phyloP scores from a whole-genome alignment of 2,888 invertebrate genomes.

The Apamea monoglypha region DNA sequence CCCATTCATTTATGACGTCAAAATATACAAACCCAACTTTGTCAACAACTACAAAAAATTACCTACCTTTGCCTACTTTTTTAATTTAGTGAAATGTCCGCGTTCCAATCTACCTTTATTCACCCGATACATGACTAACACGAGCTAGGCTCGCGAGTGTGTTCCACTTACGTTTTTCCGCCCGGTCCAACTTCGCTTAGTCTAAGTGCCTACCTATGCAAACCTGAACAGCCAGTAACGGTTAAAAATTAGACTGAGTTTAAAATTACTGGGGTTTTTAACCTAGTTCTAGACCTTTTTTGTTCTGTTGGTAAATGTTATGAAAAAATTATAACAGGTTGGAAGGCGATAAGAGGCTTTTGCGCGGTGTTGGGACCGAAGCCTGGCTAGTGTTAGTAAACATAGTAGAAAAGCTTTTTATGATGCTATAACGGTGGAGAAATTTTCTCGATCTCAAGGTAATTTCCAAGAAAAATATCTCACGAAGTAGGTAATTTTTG shows the following conservation, averaged over 20 bases:
- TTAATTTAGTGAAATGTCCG: constrained; percentile 40
- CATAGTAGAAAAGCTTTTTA: neutral
- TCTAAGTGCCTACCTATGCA: constrained; percentile 49
- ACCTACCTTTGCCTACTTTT: constrained; percentile 19
- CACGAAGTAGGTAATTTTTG: neutral
- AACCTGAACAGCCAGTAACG: constrained; percentile 42
- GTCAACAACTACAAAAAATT: constrained; percentile 23
- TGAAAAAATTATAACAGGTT: neutral
- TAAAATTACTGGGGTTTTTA: constrained; percentile 42
- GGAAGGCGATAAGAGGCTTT: neutral
- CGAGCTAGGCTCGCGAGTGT: constrained; percentile 27
- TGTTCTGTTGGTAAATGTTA: constrained; percentile 1
- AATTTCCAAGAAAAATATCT: neutral
- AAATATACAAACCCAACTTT: constrained; percentile 12
- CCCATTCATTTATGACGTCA: neutral
- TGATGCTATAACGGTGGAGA: neutral
- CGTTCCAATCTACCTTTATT: constrained; percentile 29
- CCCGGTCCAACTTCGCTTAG: constrained; percentile 47
- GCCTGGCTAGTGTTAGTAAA: neutral
- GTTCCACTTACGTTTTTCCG: constrained; percentile 49
- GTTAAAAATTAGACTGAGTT: constrained; percentile 47
- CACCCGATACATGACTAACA: constrained; percentile 45
- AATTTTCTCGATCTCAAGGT: neutral
- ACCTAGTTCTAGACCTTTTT: constrained; percentile 34
- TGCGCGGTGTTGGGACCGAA: neutral